These are phyloP conservation scores for Sinocyclocheilus grahami DNA, from an alignment of 2,113 vertebrate genomes.

Conservation along the genomic window DNA sequence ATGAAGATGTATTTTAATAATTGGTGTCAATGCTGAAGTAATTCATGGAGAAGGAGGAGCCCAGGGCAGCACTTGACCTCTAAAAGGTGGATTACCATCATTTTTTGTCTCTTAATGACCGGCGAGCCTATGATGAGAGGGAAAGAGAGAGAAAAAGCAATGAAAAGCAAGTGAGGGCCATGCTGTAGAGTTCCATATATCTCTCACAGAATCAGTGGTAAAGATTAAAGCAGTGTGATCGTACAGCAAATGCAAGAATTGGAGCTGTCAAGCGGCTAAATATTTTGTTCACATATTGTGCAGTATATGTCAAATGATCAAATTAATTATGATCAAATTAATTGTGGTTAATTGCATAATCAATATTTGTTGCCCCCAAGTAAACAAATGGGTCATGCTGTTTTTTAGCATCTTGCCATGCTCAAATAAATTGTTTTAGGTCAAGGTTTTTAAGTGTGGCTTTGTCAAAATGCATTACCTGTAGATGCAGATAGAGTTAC, in stretches of 20 bases:
- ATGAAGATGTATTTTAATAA: conserved; percentile 64
- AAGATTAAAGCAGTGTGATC: background rate
- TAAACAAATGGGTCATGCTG: no score
- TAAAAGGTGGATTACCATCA: conserved; percentile 50
- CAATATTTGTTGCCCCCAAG: background rate
- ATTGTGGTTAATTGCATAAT: background rate
- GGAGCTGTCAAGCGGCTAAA: background rate
- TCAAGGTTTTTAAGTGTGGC: background rate
- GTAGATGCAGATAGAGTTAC: background rate
- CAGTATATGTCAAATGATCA: background rate
- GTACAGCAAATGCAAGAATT: background rate
- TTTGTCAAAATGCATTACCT: no score
- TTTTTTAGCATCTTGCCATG: background rate
- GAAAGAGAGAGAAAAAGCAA: conserved; percentile 8
- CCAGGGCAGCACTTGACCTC: conserved; percentile 49
- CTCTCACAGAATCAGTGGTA: background rate
- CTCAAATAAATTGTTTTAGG: background rate
- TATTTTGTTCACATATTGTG: background rate
- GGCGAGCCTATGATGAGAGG: conserved; percentile 54
- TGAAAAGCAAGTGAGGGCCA: background rate
- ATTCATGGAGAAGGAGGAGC: conserved; percentile 53
- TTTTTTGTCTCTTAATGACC: conserved; percentile 58
- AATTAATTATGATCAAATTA: background rate
- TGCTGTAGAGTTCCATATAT: conserved; percentile 7
- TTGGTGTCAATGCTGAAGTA: conserved; percentile 48